Base-by-base conservation (phyloP, 2,797 vertebrate genomes). In the Tokudaia muenninki region DNA sequence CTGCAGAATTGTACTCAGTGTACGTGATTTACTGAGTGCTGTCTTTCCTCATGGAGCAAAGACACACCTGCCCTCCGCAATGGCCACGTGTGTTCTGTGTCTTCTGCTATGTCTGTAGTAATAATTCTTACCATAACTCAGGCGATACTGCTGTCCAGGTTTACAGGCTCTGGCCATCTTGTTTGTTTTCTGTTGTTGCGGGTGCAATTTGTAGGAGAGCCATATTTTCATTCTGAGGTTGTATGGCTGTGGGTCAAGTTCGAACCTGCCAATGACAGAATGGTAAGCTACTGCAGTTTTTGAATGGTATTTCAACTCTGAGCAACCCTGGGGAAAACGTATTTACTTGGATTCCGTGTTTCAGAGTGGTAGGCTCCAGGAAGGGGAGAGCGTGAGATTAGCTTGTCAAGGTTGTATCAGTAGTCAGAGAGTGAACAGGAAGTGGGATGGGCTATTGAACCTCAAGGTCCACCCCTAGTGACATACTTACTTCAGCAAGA, bases 11-110 rank as follows among this genome's bases (percentile, higher is more conserved):
- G 8, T 6, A 11, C 59, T 65, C 26, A 19, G 2, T 34, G 50
- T 2, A 6, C 0, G 0, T 14, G 57, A 3, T 26, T 29, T 1
- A 59, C 22, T 3, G 9, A 9, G 26, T 50, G 55, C 13, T 67
- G 52, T 81, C 44, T 75, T 55, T 75, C 21, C 31, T 61, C 70
- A 19, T 2, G 13, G 21, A 37, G 41, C 65, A 83, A 22, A 84
- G 31, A 21, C 3, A 34, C 4, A 8, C 26, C 63, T 21, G n/a
- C 47, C 63, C 3, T 70, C n/a, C 0, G 6, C 12, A 1, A 29
- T 7, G 47, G 2, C 6, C 26, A 3, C 12, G 24, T 6, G 63
- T 57, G 87, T 92, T 31, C 37, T 61, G 0, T 12, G 55, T 0
- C 17, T 47, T 89, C 70, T 29, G 9, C 44, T 47, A 17, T 41